Percentiles rank a stretch among this genome's conserved stretches.
Evolutionary conservation across 2,888 invertebrate species (phyloP).

Genomic region (Nomada hirtipes): DNA sequence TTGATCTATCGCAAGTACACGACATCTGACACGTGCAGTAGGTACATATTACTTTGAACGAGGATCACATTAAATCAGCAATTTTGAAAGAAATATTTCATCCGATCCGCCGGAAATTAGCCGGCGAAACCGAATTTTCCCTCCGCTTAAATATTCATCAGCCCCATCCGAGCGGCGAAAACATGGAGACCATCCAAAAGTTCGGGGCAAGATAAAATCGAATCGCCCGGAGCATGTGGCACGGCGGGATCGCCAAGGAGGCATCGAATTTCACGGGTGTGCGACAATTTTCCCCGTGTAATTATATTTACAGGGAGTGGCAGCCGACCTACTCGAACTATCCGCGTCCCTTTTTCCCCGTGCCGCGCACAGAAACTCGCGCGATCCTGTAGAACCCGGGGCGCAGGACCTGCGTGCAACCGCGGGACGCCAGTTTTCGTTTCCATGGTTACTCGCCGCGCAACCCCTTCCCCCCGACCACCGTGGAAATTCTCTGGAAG

Average conservation of each 20-base stretch:
- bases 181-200: too few relatives aligned
- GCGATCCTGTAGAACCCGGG: constrained; percentile 51
- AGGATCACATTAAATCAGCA: too few relatives aligned
- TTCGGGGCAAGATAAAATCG: too few relatives aligned
- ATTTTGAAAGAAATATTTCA: neutral
- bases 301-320: constrained; percentile 72
- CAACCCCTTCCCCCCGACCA: constrained; percentile 48
- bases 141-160: too few relatives aligned
- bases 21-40: too few relatives aligned
- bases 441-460: constrained; percentile 74
- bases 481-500: constrained; percentile 42
- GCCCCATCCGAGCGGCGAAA: too few relatives aligned
- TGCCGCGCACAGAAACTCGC: constrained; percentile 40
- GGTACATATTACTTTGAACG: too few relatives aligned
- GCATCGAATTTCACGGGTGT: constrained; percentile 13
- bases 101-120: neutral
- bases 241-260: neutral
- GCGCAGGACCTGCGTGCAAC: constrained; percentile 77
- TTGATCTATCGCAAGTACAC: neutral
- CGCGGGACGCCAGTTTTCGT: constrained; percentile 65
- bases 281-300: constrained; percentile 51
- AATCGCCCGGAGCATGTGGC: too few relatives aligned
- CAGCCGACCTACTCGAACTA: constrained; percentile 62
- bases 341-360: constrained; percentile 56
- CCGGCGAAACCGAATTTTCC: neutral